A percentile compares a stretch with the other conserved stretches of the same genome.
phyloP scores from a whole-genome alignment of 2,888 invertebrate genomes.

The Mesochorus sp. region DNA sequence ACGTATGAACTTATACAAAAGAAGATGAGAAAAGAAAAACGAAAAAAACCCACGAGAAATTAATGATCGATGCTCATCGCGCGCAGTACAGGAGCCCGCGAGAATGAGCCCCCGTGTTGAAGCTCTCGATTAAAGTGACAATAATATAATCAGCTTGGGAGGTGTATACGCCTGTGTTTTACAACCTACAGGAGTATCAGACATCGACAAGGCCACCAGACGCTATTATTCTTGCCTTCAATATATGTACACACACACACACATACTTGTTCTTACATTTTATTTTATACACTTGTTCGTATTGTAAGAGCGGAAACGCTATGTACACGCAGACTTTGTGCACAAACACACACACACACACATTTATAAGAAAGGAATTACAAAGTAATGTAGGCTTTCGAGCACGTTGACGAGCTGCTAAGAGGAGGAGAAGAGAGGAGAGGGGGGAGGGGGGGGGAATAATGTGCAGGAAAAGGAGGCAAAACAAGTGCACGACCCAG shows the following conservation, averaged over 20 bases:
- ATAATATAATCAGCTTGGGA: constrained; percentile 45
- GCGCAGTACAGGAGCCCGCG: background rate
- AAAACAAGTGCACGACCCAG: constrained; percentile 55
- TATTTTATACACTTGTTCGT: no score
- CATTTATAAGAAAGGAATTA: background rate
- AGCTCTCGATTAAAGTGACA: constrained; percentile 28
- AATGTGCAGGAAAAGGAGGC: background rate
- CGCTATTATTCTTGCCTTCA: constrained; percentile 52
- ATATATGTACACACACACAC: background rate
- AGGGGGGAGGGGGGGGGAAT: background rate
- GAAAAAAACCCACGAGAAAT: background rate
- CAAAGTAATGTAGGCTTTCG: constrained; percentile 35
- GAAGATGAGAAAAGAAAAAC: no score
- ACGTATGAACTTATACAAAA: no score
- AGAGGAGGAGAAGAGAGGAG: no score
- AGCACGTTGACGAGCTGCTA: constrained; percentile 39
- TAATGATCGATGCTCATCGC: background rate
- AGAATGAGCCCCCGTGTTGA: no score
- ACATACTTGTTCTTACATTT: background rate
- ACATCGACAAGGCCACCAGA: constrained; percentile 55
- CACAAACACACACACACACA: background rate
- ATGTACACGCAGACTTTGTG: no score
- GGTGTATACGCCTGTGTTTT: constrained; percentile 28
- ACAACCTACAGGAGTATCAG: constrained; percentile 37
- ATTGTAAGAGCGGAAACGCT: no score